A percentile compares a stretch with the other conserved stretches of the same genome.
These are phyloP conservation scores for Bombyx mandarina DNA, from an alignment of 1,140 invertebrate genomes.

Conservation along the genomic window DNA sequence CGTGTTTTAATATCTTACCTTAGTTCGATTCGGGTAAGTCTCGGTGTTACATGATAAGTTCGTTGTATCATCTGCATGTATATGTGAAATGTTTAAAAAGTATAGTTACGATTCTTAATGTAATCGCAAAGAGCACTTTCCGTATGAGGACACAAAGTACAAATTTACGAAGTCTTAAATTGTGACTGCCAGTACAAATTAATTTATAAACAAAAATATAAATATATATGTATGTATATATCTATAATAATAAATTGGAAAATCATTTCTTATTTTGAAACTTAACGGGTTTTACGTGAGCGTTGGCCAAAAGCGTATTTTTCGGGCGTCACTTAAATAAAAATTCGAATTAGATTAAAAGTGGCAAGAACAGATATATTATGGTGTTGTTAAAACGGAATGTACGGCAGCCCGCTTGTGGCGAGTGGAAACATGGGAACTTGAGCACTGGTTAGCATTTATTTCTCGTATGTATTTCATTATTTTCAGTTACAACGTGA, in stretches of 20 bases:
- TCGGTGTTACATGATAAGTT: constrained; percentile 43
- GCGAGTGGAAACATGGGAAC: constrained; percentile 12
- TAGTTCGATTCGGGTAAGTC: constrained; percentile 16
- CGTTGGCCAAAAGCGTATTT: constrained; percentile 65
- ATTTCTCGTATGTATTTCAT: constrained; percentile 2
- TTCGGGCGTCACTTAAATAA: constrained; percentile 53
- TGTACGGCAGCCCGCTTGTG: constrained; percentile 49
- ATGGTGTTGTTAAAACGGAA: constrained; percentile 13
- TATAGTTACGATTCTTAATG: constrained; percentile 12
- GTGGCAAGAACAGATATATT: constrained; percentile 50
- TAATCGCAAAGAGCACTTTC: constrained; percentile 50
- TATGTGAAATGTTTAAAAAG: constrained; percentile 31
- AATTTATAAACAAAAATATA: constrained; percentile 36
- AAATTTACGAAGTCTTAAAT: constrained; percentile 66
- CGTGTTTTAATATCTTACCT: background rate
- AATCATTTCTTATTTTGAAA: background rate
- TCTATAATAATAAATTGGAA: background rate
- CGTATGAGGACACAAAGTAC: constrained; percentile 66
- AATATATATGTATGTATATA: constrained; percentile 60
- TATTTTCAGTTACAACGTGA: constrained; percentile 11
- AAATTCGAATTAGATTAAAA: constrained; percentile 48
- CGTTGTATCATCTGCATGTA: constrained; percentile 43
- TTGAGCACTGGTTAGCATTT: constrained; percentile 3
- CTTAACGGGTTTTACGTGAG: background rate
- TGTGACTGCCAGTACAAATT: constrained; percentile 70